Evolutionary conservation across 1,140 invertebrate genomes (phyloP), one percentile per base, ranked within the genome.

Genomic region (Saccostrea echinata): DNA sequence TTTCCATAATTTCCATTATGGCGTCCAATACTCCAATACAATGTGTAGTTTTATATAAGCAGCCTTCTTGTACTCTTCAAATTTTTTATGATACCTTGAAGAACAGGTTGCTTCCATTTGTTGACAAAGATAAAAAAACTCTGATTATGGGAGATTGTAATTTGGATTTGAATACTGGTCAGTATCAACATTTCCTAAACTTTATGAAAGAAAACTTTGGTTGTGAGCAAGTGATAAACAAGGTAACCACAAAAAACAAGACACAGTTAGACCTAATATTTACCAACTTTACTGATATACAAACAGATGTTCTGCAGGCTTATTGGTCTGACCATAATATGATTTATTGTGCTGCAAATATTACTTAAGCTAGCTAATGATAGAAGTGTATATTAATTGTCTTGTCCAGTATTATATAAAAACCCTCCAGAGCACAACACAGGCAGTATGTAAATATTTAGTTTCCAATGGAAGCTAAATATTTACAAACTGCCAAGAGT

Each of bases 101-200:
- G 24, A 43, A 86, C 3, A 55, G 24, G 11, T 81, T 86, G 11
- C 11, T 51, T 9, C 85, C 85, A 27, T 52, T 30, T 24, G 27
- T 86, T 6, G 18, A 86, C 24, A 53, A 51, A 8, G 68, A 27
- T 85, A 9, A 43, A 51, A 51, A 80, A 16, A 8, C 85, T 43
- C 52, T 88, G 18, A 82, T 82, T 18, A 82, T 85, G 68, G 88
- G 88, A 83, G 88, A 88, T 88, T 88, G 86, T 51, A 88, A 88
- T 88, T 53, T 88, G 12, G 84, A 88, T 71, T n/a, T 76, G 4
- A 24, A 18, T 16, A 35, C 43, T 43, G 27, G 24, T 27, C 24
- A 30, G 21, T 43, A 86, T 83, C 18, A 6, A 24, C 11, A 57
- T 21, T 86, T 86, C 33, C 21, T 88, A 18, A 51, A 82, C 9